phyloP scores from a whole-genome alignment of 2,888 invertebrate species.

The Cylindroiulus punctatus region DNA sequence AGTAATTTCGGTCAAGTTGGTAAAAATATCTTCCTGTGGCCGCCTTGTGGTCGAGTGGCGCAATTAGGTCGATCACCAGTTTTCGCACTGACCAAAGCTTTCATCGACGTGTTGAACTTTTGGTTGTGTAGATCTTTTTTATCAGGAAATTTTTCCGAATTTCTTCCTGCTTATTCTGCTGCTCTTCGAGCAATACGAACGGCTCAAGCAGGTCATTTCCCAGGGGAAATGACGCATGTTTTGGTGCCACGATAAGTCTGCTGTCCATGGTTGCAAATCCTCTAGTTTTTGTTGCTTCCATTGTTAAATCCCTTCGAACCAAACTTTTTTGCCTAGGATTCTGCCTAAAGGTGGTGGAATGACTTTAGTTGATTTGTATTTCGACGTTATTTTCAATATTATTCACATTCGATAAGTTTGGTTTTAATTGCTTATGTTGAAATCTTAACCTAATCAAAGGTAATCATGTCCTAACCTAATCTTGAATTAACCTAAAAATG shows the following conservation, averaged over 20 bases:
- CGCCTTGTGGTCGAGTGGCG: not conserved
- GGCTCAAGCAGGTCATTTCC: not conserved
- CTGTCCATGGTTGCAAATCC: conserved; percentile 20
- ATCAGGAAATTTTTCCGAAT: not conserved
- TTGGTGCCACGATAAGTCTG: conserved; percentile 23
- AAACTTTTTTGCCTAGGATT: too few species aligned
- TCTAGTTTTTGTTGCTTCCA: not conserved
- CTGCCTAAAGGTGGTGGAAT: too few species aligned
- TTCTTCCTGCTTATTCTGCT: not conserved
- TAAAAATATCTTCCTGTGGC: not conserved
- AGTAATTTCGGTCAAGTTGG: not conserved
- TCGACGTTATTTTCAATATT: too few species aligned
- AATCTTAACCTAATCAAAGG: too few species aligned
- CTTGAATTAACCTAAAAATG: too few species aligned
- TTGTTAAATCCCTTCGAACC: not conserved
- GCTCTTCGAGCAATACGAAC: not conserved
- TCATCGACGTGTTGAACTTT: too few species aligned
- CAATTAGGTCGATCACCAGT: not conserved
- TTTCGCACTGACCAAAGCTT: not conserved
- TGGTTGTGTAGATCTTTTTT: not conserved
- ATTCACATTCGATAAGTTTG: too few species aligned
- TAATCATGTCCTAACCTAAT: too few species aligned
- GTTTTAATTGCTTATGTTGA: too few species aligned
- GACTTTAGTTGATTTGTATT: too few species aligned
- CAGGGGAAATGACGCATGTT: not conserved